These are phyloP conservation scores for Panorpa germanica DNA, from an alignment of 2,888 invertebrate species.

Conservation along the genomic window DNA sequence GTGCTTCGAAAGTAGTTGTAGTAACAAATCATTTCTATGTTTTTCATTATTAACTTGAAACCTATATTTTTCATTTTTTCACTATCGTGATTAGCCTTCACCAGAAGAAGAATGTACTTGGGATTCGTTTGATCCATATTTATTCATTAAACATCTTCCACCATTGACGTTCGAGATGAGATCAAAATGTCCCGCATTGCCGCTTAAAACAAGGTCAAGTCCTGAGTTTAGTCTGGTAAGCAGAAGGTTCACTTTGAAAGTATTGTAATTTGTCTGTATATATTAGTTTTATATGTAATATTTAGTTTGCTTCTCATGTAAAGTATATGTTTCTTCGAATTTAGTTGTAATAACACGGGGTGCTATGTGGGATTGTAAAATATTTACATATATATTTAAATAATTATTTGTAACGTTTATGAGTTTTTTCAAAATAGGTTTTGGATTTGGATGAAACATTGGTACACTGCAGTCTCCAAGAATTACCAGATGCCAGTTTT, in stretches of 20 bases:
- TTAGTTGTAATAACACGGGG: too few species aligned
- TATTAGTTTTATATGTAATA: conserved; percentile 16
- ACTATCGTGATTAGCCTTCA: too few species aligned
- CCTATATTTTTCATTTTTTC: too few species aligned
- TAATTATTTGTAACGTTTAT: not conserved
- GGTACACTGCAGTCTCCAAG: conserved; percentile 86
- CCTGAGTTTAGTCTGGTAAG: conserved; percentile 83
- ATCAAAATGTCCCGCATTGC: conserved; percentile 48
- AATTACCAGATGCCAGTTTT: conserved; percentile 81
- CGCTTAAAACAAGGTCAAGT: conserved; percentile 78
- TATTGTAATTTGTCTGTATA: too few species aligned
- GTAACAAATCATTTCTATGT: too few species aligned
- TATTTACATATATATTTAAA: conserved; percentile 2
- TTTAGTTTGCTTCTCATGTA: too few species aligned
- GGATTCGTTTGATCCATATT: conserved; percentile 75
- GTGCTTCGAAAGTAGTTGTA: too few species aligned
- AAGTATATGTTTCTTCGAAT: not conserved
- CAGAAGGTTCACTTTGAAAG: too few species aligned
- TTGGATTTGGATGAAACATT: conserved; percentile 72
- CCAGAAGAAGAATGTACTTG: conserved; percentile 26
- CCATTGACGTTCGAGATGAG: conserved; percentile 61
- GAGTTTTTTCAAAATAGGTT: conserved; percentile 26
- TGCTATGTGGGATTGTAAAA: not conserved
- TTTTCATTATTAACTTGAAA: too few species aligned
- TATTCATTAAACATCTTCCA: conserved; percentile 82